phyloP scores from a whole-genome alignment of 2,888 invertebrate species.

The Tinea trinotella region DNA sequence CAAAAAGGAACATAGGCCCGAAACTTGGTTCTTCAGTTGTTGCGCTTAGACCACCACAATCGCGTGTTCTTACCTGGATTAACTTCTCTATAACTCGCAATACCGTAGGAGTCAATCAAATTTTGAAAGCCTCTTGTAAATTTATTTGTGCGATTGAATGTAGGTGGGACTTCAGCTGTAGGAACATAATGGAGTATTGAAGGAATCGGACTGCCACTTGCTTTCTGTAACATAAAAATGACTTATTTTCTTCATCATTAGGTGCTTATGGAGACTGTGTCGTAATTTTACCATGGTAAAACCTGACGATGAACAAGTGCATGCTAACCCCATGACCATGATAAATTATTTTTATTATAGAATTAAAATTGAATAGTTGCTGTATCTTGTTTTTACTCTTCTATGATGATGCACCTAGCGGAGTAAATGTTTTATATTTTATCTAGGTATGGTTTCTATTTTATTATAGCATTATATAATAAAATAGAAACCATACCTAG shows the following conservation, averaged over 20 bases:
- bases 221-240: conserved; percentile 62
- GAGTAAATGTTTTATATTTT: too few relatives aligned
- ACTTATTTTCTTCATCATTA: neutral
- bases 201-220: conserved; percentile 83
- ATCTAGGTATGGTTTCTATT: too few relatives aligned
- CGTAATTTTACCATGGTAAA: neutral
- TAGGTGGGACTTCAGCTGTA: conserved; percentile 82
- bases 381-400: too few relatives aligned
- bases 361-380: too few relatives aligned
- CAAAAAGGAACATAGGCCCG: neutral
- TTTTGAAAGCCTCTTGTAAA: conserved; percentile 89
- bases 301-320: too few relatives aligned
- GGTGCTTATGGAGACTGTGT: neutral
- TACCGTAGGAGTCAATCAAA: conserved; percentile 90
- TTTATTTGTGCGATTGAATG: conserved; percentile 87
- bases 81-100: conserved; percentile 88
- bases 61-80: conserved; percentile 77
- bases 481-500: too few relatives aligned
- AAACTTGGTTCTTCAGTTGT: neutral
- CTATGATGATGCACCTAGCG: too few relatives aligned
- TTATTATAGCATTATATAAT: too few relatives aligned
- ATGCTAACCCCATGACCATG: too few relatives aligned
- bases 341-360: too few relatives aligned
- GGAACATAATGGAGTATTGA: conserved; percentile 87
- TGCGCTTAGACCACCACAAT: neutral